phyloP scores from a whole-genome alignment of 2,113 vertebrate genomes.

The Pituophis catenifer region DNA sequence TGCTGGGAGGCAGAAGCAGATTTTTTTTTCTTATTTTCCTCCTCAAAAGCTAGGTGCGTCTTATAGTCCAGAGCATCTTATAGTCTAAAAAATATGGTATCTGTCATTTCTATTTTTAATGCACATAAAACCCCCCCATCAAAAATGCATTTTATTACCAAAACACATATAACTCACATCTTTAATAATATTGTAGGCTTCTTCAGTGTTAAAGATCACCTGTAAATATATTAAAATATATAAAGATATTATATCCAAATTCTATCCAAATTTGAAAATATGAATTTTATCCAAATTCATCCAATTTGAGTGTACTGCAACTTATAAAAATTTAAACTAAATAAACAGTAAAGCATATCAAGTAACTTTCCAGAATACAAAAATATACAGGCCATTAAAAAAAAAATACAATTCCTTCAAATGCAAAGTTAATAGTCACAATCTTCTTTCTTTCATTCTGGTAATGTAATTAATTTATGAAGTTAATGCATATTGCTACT shows the following conservation, averaged over 20 bases:
- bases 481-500: neutral
- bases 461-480: neutral
- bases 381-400: neutral
- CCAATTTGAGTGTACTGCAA: neutral
- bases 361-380: neutral
- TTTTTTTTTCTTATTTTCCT: no score
- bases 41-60: no score
- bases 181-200: slow-evolving; percentile 75
- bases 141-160: neutral
- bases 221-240: slow-evolving; percentile 41
- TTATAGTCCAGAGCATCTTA: no score
- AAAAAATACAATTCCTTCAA: neutral
- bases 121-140: neutral
- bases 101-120: neutral
- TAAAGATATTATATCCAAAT: neutral
- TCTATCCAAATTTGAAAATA: neutral
- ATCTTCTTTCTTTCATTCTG: neutral
- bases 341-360: neutral
- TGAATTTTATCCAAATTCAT: neutral
- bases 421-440: neutral
- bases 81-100: no score
- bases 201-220: slow-evolving; percentile 74
- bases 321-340: neutral
- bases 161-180: slow-evolving; percentile 63
- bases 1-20: no score